Base-by-base conservation (phyloP, 2,113 vertebrate genomes). In the Oncorhynchus masou region DNA sequence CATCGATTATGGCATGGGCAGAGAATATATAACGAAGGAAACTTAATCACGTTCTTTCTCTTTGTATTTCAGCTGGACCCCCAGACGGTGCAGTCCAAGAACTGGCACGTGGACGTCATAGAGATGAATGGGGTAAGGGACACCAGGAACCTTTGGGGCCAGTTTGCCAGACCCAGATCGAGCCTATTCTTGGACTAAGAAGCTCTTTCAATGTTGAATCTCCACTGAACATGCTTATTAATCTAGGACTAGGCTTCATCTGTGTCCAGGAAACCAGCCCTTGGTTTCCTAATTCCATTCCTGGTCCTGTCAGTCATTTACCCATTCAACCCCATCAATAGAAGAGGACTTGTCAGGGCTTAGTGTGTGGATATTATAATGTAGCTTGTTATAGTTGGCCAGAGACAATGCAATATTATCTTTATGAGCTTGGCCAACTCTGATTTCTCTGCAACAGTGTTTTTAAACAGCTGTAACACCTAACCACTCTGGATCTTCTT, bases 81-180 rank as follows among this genome's bases (percentile, higher is more conserved):
- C 2, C 97, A 98, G 91, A 95, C 95, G 0, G 96, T 99, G 54
- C 97, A 99, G 92, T 98, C 96, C 3, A 99, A 99, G 93, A 97
- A 97, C 92, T 99, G 98, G 98, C 97, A 99, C 84, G 93, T 96
- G 83, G 97, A 98, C 0, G 95, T 99, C 91, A 99, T 99, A 2
- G 97, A 99, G 94, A 99, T 99, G 98, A 99, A 99, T 0, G 98
- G 97, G 95, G 98, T 99, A 88, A 95, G 91, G 5, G 59, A 76
- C 24, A 64, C 45, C 2, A 45, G 9, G 39, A 45, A 45, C 39
- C 9, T 45, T 45, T 45, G 16, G 20, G 54, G 20, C 6, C n/a
- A 1, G 27, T 27, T 34, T 60, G n/a, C 59, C 19, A 12, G 19
- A 64, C 16, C 9, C 12, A 51, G 4, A 73, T 24, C 6, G 3